Conservation (phyloP, 1,140 invertebrate genomes). For the Sesamia nonagrioides region DNA sequence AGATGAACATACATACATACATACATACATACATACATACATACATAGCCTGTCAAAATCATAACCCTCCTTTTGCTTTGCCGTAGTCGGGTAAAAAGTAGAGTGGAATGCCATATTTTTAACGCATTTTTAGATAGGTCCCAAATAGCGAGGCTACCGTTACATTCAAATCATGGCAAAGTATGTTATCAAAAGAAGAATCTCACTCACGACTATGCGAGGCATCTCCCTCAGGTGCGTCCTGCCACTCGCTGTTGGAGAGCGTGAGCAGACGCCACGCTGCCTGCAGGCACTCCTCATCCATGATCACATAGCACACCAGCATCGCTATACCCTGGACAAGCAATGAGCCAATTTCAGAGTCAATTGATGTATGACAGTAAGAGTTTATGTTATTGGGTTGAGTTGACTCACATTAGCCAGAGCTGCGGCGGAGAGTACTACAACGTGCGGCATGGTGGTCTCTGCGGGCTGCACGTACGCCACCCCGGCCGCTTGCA, state of each 20-base stretch:
- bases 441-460: slow-evolving; percentile 64
- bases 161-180: too few species aligned
- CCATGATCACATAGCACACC: slow-evolving; percentile 78
- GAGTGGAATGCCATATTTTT: too few species aligned
- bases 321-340: slow-evolving; percentile 78
- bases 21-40: too few species aligned
- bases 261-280: slow-evolving; percentile 68
- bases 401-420: slow-evolving; percentile 68
- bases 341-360: neutral
- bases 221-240: slow-evolving; percentile 74
- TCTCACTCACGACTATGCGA: slow-evolving; percentile 82
- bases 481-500: slow-evolving; percentile 76
- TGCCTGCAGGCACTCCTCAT: slow-evolving; percentile 74
- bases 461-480: slow-evolving; percentile 77
- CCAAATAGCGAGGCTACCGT: too few species aligned
- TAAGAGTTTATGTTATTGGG: neutral
- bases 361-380: neutral
- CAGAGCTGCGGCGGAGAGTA: slow-evolving; percentile 71
- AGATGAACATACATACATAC: too few species aligned
- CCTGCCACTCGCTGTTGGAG: slow-evolving; percentile 66
- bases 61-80: too few species aligned
- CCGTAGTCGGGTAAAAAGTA: too few species aligned
- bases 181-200: too few species aligned
- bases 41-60: too few species aligned
- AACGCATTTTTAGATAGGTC: too few species aligned